Evolutionary conservation across 2,113 vertebrate genomes (phyloP).

Genomic region (Corythaixoides concolor): DNA sequence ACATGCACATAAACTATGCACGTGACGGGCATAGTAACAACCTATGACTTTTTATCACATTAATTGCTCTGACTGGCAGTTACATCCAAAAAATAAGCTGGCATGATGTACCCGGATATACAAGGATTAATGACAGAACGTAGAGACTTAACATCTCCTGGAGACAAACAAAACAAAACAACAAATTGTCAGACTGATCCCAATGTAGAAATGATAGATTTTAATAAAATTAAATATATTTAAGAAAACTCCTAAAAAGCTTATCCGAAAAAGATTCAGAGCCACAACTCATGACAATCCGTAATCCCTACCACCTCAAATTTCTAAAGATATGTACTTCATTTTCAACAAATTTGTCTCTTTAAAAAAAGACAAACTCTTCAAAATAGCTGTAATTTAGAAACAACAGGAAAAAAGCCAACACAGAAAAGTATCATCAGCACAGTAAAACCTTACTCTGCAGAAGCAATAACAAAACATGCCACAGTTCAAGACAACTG

Average conservation of each 20-base stretch:
- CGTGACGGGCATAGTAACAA: background rate
- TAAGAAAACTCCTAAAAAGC: background rate
- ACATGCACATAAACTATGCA: background rate
- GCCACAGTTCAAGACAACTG: background rate
- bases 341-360: background rate
- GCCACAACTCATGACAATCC: background rate
- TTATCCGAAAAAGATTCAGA: background rate
- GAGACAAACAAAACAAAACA: conserved; percentile 13
- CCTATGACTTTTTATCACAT: background rate
- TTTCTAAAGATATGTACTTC: background rate
- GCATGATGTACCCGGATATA: conserved; percentile 83
- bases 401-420: background rate
- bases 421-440: background rate
- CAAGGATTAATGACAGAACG: conserved; percentile 85
- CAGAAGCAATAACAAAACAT: background rate
- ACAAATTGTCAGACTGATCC: background rate
- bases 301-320: background rate
- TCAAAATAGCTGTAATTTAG: background rate
- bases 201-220: background rate
- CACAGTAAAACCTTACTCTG: background rate
- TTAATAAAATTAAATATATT: background rate
- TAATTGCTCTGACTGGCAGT: background rate
- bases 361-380: background rate
- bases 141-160: conserved; percentile 88
- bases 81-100: background rate